These are phyloP conservation scores for Lasioglossum vierecki DNA, from an alignment of 2,888 invertebrate species.

Conservation along the genomic window DNA sequence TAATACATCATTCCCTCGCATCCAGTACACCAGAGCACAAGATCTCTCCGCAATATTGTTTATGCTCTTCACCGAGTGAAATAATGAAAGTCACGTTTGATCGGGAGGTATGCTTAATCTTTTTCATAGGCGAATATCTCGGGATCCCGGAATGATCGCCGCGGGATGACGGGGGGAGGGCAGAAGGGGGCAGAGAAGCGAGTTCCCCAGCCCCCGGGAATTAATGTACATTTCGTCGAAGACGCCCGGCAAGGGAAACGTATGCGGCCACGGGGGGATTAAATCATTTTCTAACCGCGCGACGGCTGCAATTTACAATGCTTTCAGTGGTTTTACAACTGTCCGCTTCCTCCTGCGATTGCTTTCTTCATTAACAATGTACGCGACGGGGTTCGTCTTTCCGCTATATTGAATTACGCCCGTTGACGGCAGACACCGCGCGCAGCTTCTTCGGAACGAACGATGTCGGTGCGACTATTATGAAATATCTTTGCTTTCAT, in stretches of 20 bases:
- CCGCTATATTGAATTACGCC: slow-evolving; percentile 28
- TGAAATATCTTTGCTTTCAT: not conserved
- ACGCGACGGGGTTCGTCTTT: slow-evolving; percentile 34
- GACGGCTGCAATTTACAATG: slow-evolving; percentile 56
- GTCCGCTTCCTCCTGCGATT: slow-evolving; percentile 48
- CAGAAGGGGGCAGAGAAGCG: slow-evolving; percentile 11
- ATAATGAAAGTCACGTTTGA: slow-evolving; percentile 8
- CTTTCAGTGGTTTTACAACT: slow-evolving; percentile 50
- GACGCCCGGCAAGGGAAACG: slow-evolving; percentile 41
- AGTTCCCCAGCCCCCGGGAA: slow-evolving; percentile 44
- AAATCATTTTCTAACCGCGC: slow-evolving; percentile 58
- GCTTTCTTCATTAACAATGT: slow-evolving; percentile 65
- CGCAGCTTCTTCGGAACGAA: not conserved
- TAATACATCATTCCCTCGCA: not conserved
- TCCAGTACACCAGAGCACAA: not conserved
- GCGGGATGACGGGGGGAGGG: not conserved
- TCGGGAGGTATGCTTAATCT: slow-evolving; percentile 26
- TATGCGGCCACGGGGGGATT: slow-evolving; percentile 47
- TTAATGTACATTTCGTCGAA: slow-evolving; percentile 62
- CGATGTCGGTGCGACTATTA: not conserved
- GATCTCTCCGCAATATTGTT: not conserved
- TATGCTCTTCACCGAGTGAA: not conserved
- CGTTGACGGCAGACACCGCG: not conserved
- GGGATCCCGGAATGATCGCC: slow-evolving; percentile 28
- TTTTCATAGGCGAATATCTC: slow-evolving; percentile 49